Base-by-base conservation (phyloP, 2,113 vertebrate genomes). In the Microtus oregoni region DNA sequence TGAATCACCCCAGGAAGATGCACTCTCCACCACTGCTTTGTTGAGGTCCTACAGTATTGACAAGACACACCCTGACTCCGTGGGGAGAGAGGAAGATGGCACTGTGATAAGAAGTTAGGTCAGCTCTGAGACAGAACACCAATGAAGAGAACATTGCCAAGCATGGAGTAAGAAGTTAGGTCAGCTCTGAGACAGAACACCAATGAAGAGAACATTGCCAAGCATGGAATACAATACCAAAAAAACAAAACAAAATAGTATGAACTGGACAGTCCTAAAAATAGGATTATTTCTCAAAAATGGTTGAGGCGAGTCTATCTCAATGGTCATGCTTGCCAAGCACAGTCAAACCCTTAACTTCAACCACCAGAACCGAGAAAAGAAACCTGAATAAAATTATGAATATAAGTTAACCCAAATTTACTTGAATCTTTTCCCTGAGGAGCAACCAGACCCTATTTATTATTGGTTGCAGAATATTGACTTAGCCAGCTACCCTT, bases 181-280 rank as follows among this genome's bases (percentile, higher is more conserved):
- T 52, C 55, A 50, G 44, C 17, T 92, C 44, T 35, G 73, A 61
- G 41, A 15, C 63, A 89, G 20, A 90, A 32, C 12, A 44, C 17
- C 32, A 9, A 7, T 24, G 28, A n/a, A 17, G 67, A 91, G 77
- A 95, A 87, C 70, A 63, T 28, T 44, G 44, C 44, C 44, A 67
- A 95, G 35, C 30, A 50, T 72, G 32, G 41, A 86, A 58, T 35
- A 1, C 24, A 41, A 91, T 35, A 63, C 30, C 2, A 11, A 87
- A 67, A 70, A 72, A 73, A 50, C 30, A 47, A 50, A 89, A 24
- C 47, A 86, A 73, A 26, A 61, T 32, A 1, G 65, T 79, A 8
- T 79, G n/a, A 63, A 88, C 93, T 76, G 55, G 76, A 30, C 14
- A 41, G 52, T 32, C 78, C 44, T 86, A 24, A 89, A 96, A 92